A percentile compares a stretch with the other conserved stretches of the same genome.
phyloP scores from a whole-genome alignment of 2,888 invertebrate species.

The Petrolisthes cinctipes region DNA sequence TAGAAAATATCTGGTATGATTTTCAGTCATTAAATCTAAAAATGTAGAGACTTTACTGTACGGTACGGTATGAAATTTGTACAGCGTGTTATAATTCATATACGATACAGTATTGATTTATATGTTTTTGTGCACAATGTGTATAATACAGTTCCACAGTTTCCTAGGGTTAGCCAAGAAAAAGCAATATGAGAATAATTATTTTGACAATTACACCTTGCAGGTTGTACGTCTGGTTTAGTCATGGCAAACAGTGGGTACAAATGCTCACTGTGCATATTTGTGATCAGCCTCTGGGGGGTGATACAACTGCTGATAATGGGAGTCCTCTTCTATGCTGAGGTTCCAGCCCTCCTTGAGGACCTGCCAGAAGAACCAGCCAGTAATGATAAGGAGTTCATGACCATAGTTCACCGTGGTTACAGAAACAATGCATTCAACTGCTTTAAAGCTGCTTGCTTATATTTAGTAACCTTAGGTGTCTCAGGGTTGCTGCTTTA shows the following conservation, averaged over 20 bases:
- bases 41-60: too few species aligned
- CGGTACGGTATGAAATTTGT: too few species aligned
- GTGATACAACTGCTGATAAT: constrained; percentile 79
- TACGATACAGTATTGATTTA: too few species aligned
- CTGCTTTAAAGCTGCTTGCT: constrained; percentile 94
- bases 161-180: too few species aligned
- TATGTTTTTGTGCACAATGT: too few species aligned
- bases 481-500: constrained; percentile 92
- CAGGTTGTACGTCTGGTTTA: too few species aligned
- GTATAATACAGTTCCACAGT: too few species aligned
- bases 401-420: constrained; percentile 55
- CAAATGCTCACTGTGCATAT: constrained; percentile 90
- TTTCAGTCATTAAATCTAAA: too few species aligned
- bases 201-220: too few species aligned
- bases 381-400: constrained; percentile 34
- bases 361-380: constrained; percentile 78
- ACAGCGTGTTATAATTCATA: too few species aligned
- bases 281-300: constrained; percentile 77
- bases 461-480: constrained; percentile 87
- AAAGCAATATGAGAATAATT: too few species aligned
- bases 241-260: constrained; percentile 87
- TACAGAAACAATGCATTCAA: constrained; percentile 81
- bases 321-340: constrained; percentile 90
- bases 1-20: too few species aligned
- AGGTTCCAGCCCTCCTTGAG: constrained; percentile 89